A percentile compares a stretch with the other conserved stretches of the same genome.
Conservation (phyloP, 2,888 invertebrate species). For the Bugula neritina region DNA sequence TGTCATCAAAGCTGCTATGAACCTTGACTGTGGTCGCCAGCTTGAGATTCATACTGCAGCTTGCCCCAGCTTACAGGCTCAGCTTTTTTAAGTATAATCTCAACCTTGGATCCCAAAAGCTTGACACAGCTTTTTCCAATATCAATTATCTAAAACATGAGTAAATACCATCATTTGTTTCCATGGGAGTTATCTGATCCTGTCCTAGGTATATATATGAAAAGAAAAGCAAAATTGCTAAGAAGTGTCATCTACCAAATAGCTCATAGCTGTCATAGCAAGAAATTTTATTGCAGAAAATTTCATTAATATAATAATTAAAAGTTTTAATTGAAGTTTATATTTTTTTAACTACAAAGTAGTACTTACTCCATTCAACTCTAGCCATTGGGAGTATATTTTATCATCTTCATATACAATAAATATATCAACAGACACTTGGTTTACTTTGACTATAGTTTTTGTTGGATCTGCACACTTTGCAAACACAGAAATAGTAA, state of each 20-base stretch:
- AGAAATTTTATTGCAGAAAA: background rate
- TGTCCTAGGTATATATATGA: background rate
- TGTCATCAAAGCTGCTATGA: too few species aligned
- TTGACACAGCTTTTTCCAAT: slow-evolving; percentile 66
- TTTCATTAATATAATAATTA: background rate
- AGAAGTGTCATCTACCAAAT: background rate
- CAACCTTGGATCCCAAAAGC: slow-evolving; percentile 83
- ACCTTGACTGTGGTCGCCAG: background rate
- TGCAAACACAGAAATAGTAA: slow-evolving; percentile 81
- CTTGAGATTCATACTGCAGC: slow-evolving; percentile 54
- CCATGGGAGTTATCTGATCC: background rate
- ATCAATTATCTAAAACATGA: slow-evolving; percentile 65
- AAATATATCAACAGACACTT: slow-evolving; percentile 69
- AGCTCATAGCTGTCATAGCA: background rate
- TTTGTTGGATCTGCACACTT: slow-evolving; percentile 77
- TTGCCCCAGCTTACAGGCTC: slow-evolving; percentile 77
- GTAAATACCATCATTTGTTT: background rate
- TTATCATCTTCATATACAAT: slow-evolving; percentile 72
- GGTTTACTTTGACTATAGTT: slow-evolving; percentile 74
- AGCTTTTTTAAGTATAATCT: slow-evolving; percentile 81
- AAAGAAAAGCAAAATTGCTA: background rate
- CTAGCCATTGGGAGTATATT: slow-evolving; percentile 60
- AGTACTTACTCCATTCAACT: slow-evolving; percentile 71
- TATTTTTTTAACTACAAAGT: background rate
- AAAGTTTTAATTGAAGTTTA: background rate